Base-by-base conservation (phyloP, 2,797 vertebrate species). In the Sparus aurata region DNA sequence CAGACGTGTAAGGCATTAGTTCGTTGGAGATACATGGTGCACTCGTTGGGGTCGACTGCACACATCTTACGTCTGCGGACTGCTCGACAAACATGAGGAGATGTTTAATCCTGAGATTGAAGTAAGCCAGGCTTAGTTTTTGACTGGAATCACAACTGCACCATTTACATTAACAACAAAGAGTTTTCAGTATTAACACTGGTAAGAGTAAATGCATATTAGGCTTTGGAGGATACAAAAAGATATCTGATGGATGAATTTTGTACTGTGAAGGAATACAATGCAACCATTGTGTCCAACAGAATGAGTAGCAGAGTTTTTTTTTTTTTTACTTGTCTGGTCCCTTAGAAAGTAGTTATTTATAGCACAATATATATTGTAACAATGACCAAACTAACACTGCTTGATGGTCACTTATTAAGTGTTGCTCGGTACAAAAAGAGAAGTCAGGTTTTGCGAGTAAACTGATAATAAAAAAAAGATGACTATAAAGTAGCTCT, bases 1-100 rank as follows among this genome's bases (percentile, higher is more conserved):
- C 30, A 68, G 65, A 87, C 12, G 12, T 85, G 90, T 92, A 94
- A 93, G 92, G 93, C 92, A 87, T 89, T 82, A 22, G 55, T 63
- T 87, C 72, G 70, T 71, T 80, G 12, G 46, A 77, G 69, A 68
- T 17, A 38, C 55, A 60, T 27, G 53, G 30, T 80, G 73, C 80
- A 77, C 30, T 30, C 27, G 3, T 77, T 53, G 55, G 27, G 52
- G 65, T 46, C 15, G 15, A 16, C 20, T 41, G 3, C 62, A 60
- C 18, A 0, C 20, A 23, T 59, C 58, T 53, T n/a, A 64, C n/a
- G 58, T 47, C 34, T 38, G 8, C 34, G 34, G 30, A 6, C 52
- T 43, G 54, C 22, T 79, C 41, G 43, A 65, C 41, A 57, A 53
- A 81, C 57, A 30, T 34, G 27, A 20, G 43, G 38, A 27, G 43